Base-by-base conservation (phyloP, 2,888 invertebrate species). In the Perithous albicinctus region DNA sequence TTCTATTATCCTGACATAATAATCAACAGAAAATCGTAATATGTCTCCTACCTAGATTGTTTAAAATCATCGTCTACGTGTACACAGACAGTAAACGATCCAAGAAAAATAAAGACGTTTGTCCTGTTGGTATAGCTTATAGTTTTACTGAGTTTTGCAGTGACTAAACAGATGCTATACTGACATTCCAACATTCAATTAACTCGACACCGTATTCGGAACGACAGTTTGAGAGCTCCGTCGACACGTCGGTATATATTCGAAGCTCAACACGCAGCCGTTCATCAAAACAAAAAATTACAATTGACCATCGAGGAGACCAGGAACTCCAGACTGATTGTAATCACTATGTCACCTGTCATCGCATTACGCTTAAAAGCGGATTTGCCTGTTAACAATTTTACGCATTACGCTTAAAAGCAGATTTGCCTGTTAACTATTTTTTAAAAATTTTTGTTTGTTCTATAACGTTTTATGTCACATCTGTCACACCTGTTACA, bases 191-290 rank as follows among this genome's bases (percentile, higher is more conserved):
- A 51, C 75, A 1, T n/a, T 82, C 67, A 46, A 74, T 6, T 83
- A 83, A 46, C 61, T 78, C 10, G 75, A 46, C 26, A 69, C 74
- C 15, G 66, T 61, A 1, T 66, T 81, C 26, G 78, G 66, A 7
- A 82, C 85, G 0, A 88, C 89, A 10, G 86, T 89, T 20, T 48
- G 90, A 91, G 15, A 87, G 88, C 26, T 88, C 90, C 20, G 82
- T 89, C 5, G 90, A 90, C 80, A 89, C 91, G 7, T 78, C 88
- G 10, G 89, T 89, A 87, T 23, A 83, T 84, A 18, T 89, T 90
- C 63, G 91, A 89, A 46, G 89, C 87, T 41, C 87, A 87, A 6
- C 91, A 92, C 82, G 87, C 87, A 12, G 87, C 87, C 1, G 91
- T 91, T 4, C 90, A 89, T 74, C 73, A 86, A 63, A 88, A 90